phyloP scores from a whole-genome alignment of 2,113 vertebrate species.

The Aptenodytes patagonicus region DNA sequence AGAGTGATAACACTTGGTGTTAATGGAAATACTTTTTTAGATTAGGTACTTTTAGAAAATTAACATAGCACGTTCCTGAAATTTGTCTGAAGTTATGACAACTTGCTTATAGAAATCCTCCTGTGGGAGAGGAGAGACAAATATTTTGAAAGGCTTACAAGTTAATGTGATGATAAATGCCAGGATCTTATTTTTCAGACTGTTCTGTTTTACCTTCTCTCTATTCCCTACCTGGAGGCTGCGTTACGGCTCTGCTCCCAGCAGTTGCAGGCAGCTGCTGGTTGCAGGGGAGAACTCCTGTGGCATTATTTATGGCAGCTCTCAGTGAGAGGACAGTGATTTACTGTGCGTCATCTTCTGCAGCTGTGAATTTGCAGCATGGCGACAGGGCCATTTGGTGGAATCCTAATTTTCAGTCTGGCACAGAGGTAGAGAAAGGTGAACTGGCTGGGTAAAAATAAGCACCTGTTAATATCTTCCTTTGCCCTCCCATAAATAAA shows the following conservation, averaged over 20 bases:
- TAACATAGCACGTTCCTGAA: neutral
- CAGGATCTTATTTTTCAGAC: slow-evolving; percentile 36
- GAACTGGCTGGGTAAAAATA: neutral
- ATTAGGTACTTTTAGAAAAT: neutral
- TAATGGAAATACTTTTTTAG: neutral
- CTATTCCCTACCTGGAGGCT: slow-evolving; percentile 1
- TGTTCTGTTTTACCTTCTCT: slow-evolving; percentile 27
- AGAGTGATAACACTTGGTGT: neutral
- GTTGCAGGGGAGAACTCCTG: slow-evolving; percentile 35
- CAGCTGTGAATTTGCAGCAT: slow-evolving; percentile 52
- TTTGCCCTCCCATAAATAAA: neutral
- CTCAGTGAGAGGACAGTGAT: slow-evolving; percentile 60
- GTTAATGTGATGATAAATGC: slow-evolving; percentile 17
- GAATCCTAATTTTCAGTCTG: slow-evolving; percentile 46
- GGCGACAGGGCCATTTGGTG: neutral
- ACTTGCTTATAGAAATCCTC: slow-evolving; percentile 10
- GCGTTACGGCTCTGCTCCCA: slow-evolving; percentile 14
- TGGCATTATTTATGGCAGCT: slow-evolving; percentile 71
- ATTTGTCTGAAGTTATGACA: neutral
- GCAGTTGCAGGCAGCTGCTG: slow-evolving; percentile 52
- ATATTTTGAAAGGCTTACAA: slow-evolving; percentile 34
- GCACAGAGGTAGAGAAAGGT: slow-evolving; percentile 12
- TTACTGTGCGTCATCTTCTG: slow-evolving; percentile 24
- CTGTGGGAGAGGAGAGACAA: neutral
- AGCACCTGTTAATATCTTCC: neutral